Conservation (phyloP, 2,113 vertebrate species). For the Pao palembangensis region DNA sequence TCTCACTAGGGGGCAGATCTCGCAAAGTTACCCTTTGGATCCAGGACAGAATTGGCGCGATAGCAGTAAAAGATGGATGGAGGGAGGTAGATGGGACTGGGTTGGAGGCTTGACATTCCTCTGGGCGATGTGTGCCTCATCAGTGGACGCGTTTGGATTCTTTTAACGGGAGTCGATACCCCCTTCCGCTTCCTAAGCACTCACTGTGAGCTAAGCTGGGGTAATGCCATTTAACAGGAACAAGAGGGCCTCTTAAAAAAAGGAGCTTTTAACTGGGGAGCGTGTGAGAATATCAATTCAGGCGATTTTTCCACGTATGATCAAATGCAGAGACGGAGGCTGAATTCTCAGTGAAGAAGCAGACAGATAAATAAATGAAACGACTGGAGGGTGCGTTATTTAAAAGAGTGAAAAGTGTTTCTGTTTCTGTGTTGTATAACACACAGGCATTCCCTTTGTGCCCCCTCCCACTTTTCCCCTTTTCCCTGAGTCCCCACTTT, state of each 20-base stretch:
- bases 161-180: conserved; percentile 76
- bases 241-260: conserved; percentile 66
- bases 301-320: conserved; percentile 65
- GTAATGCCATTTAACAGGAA: conserved; percentile 70
- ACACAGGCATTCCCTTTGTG: conserved; percentile 36
- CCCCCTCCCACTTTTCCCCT: not conserved
- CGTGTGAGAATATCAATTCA: conserved; percentile 65
- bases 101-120: conserved; percentile 76
- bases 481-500: conserved; percentile 22
- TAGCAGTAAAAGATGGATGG: conserved; percentile 51
- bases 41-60: conserved; percentile 17
- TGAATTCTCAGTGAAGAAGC: conserved; percentile 46
- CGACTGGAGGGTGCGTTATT: conserved; percentile 56
- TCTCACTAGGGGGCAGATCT: conserved; percentile 28
- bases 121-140: conserved; percentile 73
- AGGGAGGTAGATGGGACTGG: conserved; percentile 44
- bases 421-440: conserved; percentile 60
- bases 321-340: conserved; percentile 57
- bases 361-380: conserved; percentile 58
- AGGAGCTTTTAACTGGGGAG: conserved; percentile 67
- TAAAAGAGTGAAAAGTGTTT: conserved; percentile 46
- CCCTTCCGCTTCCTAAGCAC: conserved; percentile 73
- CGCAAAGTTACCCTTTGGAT: conserved; percentile 48
- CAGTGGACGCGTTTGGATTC: conserved; percentile 68
- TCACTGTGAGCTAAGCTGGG: conserved; percentile 65